Evolutionary conservation across 2,113 vertebrate genomes (phyloP).

Genomic region (Corydoras maculifer): DNA sequence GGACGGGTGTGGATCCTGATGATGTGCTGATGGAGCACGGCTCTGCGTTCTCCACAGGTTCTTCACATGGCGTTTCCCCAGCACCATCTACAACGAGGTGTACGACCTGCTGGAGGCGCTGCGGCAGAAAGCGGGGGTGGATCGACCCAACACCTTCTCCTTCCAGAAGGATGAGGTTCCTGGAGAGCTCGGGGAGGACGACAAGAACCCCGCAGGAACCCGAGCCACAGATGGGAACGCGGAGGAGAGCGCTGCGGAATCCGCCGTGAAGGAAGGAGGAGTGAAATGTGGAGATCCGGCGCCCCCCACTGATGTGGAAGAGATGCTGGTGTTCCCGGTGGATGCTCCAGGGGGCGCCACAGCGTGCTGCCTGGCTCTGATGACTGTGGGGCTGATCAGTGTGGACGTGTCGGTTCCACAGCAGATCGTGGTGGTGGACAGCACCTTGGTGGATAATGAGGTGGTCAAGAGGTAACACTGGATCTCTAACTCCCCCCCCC

Average conservation of each 20-base stretch:
- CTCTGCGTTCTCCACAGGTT: slow-evolving; percentile 58
- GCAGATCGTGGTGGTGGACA: slow-evolving; percentile 78
- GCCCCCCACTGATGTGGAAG: slow-evolving; percentile 29
- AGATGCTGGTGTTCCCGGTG: slow-evolving; percentile 71
- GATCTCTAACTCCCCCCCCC: no score
- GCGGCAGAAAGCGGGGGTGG: slow-evolving; percentile 50
- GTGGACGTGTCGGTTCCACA: slow-evolving; percentile 81
- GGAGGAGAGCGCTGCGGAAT: background rate
- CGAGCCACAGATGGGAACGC: background rate
- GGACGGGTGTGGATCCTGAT: no score
- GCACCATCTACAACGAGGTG: slow-evolving; percentile 72
- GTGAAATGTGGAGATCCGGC: background rate
- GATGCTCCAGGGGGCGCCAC: slow-evolving; percentile 83
- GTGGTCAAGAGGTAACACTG: slow-evolving; percentile 24
- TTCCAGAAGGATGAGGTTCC: slow-evolving; percentile 53
- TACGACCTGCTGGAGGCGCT: slow-evolving; percentile 74
- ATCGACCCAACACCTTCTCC: slow-evolving; percentile 56
- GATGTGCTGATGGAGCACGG: no score
- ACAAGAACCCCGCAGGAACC: background rate
- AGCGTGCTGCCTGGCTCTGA: slow-evolving; percentile 68
- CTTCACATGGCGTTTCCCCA: slow-evolving; percentile 87
- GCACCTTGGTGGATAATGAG: slow-evolving; percentile 29
- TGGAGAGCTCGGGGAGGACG: background rate
- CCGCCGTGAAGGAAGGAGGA: slow-evolving; percentile 35
- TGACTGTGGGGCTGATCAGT: slow-evolving; percentile 77